Base-by-base conservation (phyloP, 2,888 invertebrate genomes). In the Parochlus steinenii region DNA sequence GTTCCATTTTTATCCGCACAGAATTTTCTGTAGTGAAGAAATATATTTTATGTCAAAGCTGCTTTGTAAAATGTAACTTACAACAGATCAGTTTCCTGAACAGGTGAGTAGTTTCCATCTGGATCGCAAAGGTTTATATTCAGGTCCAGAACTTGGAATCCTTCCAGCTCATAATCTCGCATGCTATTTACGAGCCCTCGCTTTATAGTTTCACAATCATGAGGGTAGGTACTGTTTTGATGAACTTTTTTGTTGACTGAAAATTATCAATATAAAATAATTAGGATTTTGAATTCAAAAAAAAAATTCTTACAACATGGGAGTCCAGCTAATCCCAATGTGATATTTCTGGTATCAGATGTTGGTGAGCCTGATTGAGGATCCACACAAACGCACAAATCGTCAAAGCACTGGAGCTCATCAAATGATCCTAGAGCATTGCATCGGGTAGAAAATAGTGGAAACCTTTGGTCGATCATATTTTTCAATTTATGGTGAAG, bases 371-470 rank as follows among this genome's bases (percentile, higher is more conserved):
- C 74, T 17, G 67, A 68, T 26, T 61, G 41, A 1, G 48, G 45
- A 44, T 74, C 56, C 6, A 75, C 69, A 47, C 79, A 80, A 40
- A 68, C 61, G 46, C 78, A 77, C 5, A 43, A 51, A 18, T 62
- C 63, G 3, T 55, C 59, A 3, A 71, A 54, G 45, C 78, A 78
- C 45, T 79, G 79, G 6, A 79, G 50, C 1, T 66, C 61, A 51
- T 76, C 71, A 53, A 67, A 79, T 45, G 70, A 69, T 0, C 80
- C 80, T 44, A 74, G 69, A 0, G 66, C 49, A 0, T 67, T 58
- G 47, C 80, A 81, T 4, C 74, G 63, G 3, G 71, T 64, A 2
- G 62, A 58, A 2, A 54, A 42, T 1, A 61, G 53, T 0, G 63
- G 63, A 10, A 52, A 2, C 51, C 49, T 3, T 65, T 49, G 5